Conservation (phyloP, 1,140 invertebrate genomes). For the Tetramorium simillimum region DNA sequence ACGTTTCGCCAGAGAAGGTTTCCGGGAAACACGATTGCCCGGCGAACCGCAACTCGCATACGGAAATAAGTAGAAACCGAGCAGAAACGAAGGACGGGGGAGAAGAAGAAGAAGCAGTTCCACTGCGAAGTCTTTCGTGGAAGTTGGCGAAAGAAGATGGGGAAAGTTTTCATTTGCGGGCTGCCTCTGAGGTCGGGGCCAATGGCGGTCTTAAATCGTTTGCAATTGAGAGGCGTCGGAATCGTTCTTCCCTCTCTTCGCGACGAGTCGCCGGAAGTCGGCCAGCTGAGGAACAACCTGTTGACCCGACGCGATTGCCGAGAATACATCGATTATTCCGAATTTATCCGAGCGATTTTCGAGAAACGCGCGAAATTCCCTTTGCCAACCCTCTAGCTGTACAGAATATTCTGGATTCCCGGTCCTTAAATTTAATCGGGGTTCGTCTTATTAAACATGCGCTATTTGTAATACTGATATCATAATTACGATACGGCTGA, state of each 20-base stretch:
- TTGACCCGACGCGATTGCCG: slow-evolving; percentile 53
- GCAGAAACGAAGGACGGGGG: slow-evolving; percentile 51
- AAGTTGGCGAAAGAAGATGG: slow-evolving; percentile 68
- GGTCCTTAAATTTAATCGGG: slow-evolving; percentile 19
- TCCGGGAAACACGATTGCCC: slow-evolving; percentile 48
- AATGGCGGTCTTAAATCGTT: slow-evolving; percentile 72
- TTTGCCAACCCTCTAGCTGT: too few relatives aligned
- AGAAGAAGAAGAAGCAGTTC: slow-evolving; percentile 47
- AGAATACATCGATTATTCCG: not conserved
- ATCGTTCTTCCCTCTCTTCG: slow-evolving; percentile 52
- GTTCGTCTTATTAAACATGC: not conserved
- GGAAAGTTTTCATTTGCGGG: slow-evolving; percentile 75
- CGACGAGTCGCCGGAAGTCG: slow-evolving; percentile 65
- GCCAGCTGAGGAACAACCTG: slow-evolving; percentile 67
- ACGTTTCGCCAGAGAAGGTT: slow-evolving; percentile 33
- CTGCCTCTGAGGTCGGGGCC: slow-evolving; percentile 66
- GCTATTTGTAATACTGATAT: slow-evolving; percentile 54
- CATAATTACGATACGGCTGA: slow-evolving; percentile 42
- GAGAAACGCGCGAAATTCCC: not conserved
- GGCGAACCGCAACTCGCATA: slow-evolving; percentile 71
- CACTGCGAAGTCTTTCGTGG: slow-evolving; percentile 53
- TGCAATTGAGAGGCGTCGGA: slow-evolving; percentile 70
- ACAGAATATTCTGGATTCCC: not conserved
- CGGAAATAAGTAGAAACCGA: slow-evolving; percentile 72
- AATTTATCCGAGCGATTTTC: slow-evolving; percentile 4